Conservation (phyloP, 2,797 vertebrate genomes). For the Oreortyx pictus region DNA sequence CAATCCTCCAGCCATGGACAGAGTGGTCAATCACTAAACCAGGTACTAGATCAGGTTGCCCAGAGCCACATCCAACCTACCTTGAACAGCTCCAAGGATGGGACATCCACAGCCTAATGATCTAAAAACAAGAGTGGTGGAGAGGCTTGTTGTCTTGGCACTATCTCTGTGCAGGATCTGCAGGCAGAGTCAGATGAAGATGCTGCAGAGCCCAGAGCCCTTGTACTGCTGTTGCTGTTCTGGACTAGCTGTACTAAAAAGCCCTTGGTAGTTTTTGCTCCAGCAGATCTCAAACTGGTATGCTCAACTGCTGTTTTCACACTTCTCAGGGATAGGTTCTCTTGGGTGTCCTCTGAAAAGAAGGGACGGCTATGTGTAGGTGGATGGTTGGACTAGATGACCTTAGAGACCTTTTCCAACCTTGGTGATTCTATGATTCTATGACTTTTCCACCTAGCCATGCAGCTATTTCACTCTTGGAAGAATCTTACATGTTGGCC, state of each 20-base stretch:
- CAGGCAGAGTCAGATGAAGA: background rate
- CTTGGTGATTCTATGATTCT: too few relatives aligned
- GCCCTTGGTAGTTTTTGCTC: background rate
- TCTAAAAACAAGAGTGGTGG: background rate
- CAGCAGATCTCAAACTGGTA: background rate
- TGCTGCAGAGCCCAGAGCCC: background rate
- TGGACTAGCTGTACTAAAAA: background rate
- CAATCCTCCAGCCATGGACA: too few relatives aligned
- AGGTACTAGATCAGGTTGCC: too few relatives aligned
- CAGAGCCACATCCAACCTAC: too few relatives aligned
- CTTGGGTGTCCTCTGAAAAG: background rate
- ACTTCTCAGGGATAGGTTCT: background rate
- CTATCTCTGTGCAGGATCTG: background rate
- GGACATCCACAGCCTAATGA: background rate
- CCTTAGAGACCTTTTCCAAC: too few relatives aligned
- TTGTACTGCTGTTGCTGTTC: background rate
- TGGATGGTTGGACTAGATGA: too few relatives aligned
- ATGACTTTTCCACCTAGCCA: background rate
- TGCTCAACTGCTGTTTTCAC: background rate
- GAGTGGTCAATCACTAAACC: too few relatives aligned
- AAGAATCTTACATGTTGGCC: background rate
- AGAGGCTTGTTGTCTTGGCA: background rate
- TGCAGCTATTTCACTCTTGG: background rate
- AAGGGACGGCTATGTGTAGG: background rate
- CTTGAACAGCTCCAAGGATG: too few relatives aligned